Evolutionary conservation across 2,888 invertebrate species (phyloP), one percentile per base, ranked within the genome.

Genomic region (Oscheius sp.): DNA sequence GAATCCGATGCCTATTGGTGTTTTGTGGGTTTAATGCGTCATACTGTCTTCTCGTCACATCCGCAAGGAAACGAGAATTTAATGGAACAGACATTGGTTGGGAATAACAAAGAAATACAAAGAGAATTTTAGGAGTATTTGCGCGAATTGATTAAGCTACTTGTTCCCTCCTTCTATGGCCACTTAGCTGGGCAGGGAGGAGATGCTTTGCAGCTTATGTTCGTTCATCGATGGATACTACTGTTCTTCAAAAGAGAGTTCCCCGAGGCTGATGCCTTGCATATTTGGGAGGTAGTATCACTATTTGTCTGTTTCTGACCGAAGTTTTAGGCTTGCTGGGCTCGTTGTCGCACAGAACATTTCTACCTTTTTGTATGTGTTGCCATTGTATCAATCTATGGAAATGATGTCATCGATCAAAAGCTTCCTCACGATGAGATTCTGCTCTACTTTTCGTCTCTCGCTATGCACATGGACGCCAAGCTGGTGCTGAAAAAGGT

Each of bases 391-490:
- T 94, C 94, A 55, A 94, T 96, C 47, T 97, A 96, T 89, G 91
- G 92, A 11, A 75, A 77, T 70, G 91, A 92, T 84, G 95, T 96
- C 71, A 94, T 96, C 80, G 94, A 95, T 48, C 96, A 96, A 91
- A 93, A 94, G 88, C 91, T 96, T 63, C 93, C 95, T 83, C 94
- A 96, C 7, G 96, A 97, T 89, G 96, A 96, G 90, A 96, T 96
- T 93, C 91, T 97, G 70, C 91, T 96, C 75, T 95, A 96, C 90
- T 97, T 97, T 90, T 95, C 96, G 89, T 96, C 96, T 10, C 91
- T 97, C 83, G 96, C 96, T 33, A 96, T 96, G 94, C 96, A 96
- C 90, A 97, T 97, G 96, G 95, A 96, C 89, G 96, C 95, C 0
- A 93, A 94, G 58, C 91, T 96, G 29, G 95, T 96, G 74, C 91